Conservation (phyloP, 2,888 invertebrate species). For the Coelinius sp. region DNA sequence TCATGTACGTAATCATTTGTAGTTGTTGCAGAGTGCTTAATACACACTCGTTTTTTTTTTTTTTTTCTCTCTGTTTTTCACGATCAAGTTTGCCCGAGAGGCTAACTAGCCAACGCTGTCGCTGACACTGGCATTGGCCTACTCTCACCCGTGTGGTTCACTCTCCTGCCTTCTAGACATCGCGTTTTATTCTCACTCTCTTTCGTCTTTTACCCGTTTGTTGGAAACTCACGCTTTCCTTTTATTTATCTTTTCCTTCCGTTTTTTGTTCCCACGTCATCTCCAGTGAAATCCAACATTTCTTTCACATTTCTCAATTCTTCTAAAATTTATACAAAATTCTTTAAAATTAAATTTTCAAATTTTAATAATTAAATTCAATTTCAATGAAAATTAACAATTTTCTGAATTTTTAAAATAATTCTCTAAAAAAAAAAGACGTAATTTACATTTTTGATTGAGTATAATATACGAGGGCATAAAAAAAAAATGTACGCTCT, state of each 20-base stretch:
- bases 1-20: conserved; percentile 46
- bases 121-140: conserved; percentile 69
- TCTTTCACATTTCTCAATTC: too few species aligned
- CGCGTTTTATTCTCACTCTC: conserved; percentile 40
- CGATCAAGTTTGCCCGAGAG: conserved; percentile 65
- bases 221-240: neutral
- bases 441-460: too few species aligned
- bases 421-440: too few species aligned
- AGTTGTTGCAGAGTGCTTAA: conserved; percentile 8
- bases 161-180: conserved; percentile 57
- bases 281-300: too few species aligned
- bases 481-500: too few species aligned
- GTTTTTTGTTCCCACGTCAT: too few species aligned
- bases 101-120: conserved; percentile 58
- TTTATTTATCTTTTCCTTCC: neutral
- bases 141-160: conserved; percentile 65
- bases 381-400: too few species aligned
- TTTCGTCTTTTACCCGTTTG: neutral
- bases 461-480: too few species aligned
- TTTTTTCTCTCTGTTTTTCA: conserved; percentile 67
- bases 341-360: too few species aligned
- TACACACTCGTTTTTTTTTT: conserved; percentile 56
- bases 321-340: too few species aligned
- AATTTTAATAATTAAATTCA: too few species aligned
- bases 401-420: too few species aligned